These are phyloP conservation scores for Enteromius afrohamiltoni DNA, from an alignment of 2,797 vertebrate species.

Conservation along the genomic window DNA sequence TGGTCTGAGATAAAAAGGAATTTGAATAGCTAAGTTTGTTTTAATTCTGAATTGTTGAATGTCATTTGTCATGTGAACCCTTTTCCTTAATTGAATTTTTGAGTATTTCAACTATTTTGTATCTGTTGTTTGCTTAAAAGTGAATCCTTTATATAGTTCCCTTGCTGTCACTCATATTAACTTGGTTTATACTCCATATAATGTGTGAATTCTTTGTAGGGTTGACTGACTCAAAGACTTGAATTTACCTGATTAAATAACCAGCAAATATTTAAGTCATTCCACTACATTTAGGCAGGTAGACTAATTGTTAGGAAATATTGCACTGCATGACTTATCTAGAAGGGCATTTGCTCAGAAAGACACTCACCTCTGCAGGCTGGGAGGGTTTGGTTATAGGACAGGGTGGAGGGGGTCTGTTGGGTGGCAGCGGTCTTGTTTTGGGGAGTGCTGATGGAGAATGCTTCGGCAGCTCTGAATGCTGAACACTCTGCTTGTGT, in stretches of 20 bases:
- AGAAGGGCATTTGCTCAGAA: neutral
- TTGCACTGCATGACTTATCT: neutral
- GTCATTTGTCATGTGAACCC: neutral
- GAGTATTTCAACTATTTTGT: neutral
- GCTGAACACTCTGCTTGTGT: conserved; percentile 34
- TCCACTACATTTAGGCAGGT: too few species aligned
- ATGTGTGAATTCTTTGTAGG: neutral
- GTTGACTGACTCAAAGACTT: neutral
- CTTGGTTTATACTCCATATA: neutral
- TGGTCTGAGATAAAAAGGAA: neutral
- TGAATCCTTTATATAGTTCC: neutral
- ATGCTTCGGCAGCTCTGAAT: conserved; percentile 17
- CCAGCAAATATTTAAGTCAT: neutral
- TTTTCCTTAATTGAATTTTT: neutral
- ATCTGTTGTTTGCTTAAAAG: neutral
- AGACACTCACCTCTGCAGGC: conserved; percentile 79
- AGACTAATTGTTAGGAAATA: neutral
- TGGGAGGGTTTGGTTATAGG: conserved; percentile 74
- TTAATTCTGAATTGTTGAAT: neutral
- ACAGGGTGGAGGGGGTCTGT: conserved; percentile 87
- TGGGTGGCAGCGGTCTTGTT: conserved; percentile 77
- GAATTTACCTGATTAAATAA: neutral
- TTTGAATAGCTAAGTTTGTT: neutral
- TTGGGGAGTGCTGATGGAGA: conserved; percentile 29
- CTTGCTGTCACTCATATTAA: neutral